Base-by-base conservation (phyloP, 2,888 invertebrate genomes). In the Seira sanloemensis region DNA sequence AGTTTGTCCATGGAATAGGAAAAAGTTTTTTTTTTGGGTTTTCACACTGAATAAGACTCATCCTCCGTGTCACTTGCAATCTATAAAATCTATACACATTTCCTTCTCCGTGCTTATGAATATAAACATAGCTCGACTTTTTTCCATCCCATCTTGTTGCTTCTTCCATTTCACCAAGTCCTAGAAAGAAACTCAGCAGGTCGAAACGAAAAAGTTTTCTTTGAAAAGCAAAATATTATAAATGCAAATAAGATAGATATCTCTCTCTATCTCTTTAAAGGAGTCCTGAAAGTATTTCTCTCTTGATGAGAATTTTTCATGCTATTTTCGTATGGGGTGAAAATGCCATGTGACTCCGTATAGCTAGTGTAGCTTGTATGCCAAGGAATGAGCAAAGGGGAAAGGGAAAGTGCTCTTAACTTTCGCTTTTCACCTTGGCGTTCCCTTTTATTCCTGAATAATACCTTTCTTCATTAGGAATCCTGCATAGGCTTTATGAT, bases 81-180 rank as follows among this genome's bases (percentile, higher is more conserved):
- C n/a, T n/a, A n/a, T n/a, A n/a, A n/a, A n/a, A n/a, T n/a, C n/a
- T n/a, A n/a, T n/a, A n/a, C n/a, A n/a, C n/a, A n/a, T n/a, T n/a
- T n/a, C n/a, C n/a, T n/a, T n/a, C n/a, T n/a, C n/a, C n/a, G n/a
- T n/a, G n/a, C n/a, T n/a, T n/a, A n/a, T n/a, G n/a, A n/a, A n/a
- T n/a, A n/a, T 50, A 37, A 75, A 65, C 68, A 77, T 77, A 65
- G 37, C 46, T 67, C 25, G 21, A 37, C 37, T 37, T 62, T 62
- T 71, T 73, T 25, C 72, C 26, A 18, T 37, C 67, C 66, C 66
- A 72, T 79, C 80, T 80, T 80, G 80, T 80, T 80, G 80, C 80
- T 80, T 80, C 80, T 75, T 74, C 74, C 73, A 54, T 50, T 16
- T 54, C 24, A 24, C 23, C 72, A 12, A 50, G 50, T 50, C n/a